Base-by-base conservation (phyloP, 2,888 invertebrate species). In the Spilarctia lutea region DNA sequence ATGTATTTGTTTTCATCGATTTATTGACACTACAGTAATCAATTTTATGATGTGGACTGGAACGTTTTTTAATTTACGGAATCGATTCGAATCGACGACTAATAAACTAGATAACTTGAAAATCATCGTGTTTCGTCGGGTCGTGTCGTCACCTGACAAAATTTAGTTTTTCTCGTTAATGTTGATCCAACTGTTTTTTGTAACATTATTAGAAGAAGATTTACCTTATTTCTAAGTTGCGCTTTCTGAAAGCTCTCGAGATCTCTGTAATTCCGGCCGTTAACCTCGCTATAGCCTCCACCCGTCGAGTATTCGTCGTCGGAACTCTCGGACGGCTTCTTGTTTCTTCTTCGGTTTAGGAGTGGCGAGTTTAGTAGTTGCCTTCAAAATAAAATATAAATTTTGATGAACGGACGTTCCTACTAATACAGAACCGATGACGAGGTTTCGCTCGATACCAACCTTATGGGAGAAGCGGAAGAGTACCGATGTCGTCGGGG, bases 231-330 rank as follows among this genome's bases (percentile, higher is more conserved):
- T 83, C 98, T 96, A 56, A 99, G 96, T 90, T 99, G 98, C 24
- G 98, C 98, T 91, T 98, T 98, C 92, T 99, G 99, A 92, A 99
- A 98, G 81, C 98, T 98, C 93, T 99, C 99, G 84, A 99, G 96
- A 91, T 99, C 98, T 78, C 97, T 96, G 90, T 98, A 98, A 92
- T 98, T 98, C 85, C 97, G 97, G 80, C 97, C 96, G 87, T 96
- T 96, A 85, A 96, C 96, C 77, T 96, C 94, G 84, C 91, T 94
- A 88, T 96, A 94, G 27, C 93, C 92, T 33, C 87, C 87, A 11
- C 90, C 91, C 60, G 90, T 90, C 0, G 93, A 94, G 79, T 94
- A 91, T 89, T 98, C 98, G 86, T 98, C 98, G 89, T 98, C 98
- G 0, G 98, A 98, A 88, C 98, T 98, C 90, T 98, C 98, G 30